A percentile compares a stretch with the other conserved stretches of the same genome.
phyloP scores from a whole-genome alignment of 2,888 invertebrate species.

The Morpho helenor region DNA sequence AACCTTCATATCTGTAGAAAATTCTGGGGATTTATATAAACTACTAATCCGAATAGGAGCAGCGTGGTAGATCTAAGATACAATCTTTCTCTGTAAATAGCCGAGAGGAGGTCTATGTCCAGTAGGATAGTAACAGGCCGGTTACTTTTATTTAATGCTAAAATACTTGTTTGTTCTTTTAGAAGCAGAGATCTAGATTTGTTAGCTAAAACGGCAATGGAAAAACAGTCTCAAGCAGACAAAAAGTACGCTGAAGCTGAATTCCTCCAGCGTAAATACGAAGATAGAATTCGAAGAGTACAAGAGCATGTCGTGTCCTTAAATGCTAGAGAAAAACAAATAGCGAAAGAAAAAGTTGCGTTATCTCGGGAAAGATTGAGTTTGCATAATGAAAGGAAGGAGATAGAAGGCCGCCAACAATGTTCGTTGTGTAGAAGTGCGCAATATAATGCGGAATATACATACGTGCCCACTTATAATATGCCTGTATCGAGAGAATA shows the following conservation, averaged over 20 bases:
- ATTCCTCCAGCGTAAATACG: slow-evolving; percentile 74
- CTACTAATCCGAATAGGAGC: no score
- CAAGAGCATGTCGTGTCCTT: slow-evolving; percentile 78
- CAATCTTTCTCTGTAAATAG: no score
- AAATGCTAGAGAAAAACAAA: slow-evolving; percentile 77
- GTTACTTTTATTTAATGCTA: not conserved
- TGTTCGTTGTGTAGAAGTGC: slow-evolving; percentile 64
- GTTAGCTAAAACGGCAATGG: slow-evolving; percentile 76
- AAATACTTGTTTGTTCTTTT: slow-evolving; percentile 14
- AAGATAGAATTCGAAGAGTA: slow-evolving; percentile 76
- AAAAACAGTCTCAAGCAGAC: slow-evolving; percentile 79
- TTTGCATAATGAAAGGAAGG: slow-evolving; percentile 74
- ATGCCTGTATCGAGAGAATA: slow-evolving; percentile 52
- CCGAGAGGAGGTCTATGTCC: no score
- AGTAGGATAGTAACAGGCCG: not conserved
- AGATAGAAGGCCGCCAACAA: slow-evolving; percentile 60
- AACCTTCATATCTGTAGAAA: no score
- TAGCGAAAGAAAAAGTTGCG: slow-evolving; percentile 80
- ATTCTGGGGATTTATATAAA: no score
- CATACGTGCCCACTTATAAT: slow-evolving; percentile 26
- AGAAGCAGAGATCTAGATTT: slow-evolving; percentile 73
- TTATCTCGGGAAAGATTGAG: slow-evolving; percentile 79
- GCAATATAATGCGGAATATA: slow-evolving; percentile 39
- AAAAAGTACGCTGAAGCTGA: slow-evolving; percentile 77
- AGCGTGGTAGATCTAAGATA: no score